Evolutionary conservation across 2,113 vertebrate genomes (phyloP).

Genomic region (Hippopotamus amphibius): DNA sequence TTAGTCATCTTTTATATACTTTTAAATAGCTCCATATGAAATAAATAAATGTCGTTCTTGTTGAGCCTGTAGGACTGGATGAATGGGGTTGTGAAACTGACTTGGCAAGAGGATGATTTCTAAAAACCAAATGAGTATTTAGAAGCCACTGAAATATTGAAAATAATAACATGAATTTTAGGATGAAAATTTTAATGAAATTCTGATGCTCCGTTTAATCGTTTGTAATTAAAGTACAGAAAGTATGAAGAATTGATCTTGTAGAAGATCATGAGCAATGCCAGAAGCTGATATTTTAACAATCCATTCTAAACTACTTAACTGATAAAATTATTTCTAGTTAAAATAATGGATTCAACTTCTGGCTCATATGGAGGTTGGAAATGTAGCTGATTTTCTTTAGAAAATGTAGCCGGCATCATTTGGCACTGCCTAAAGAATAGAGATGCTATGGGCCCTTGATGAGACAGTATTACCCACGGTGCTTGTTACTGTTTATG

Average conservation of each 20-base stretch:
- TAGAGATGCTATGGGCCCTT: background rate
- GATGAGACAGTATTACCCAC: slow-evolving; percentile 43
- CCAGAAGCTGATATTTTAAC: slow-evolving; percentile 59
- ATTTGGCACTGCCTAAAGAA: slow-evolving; percentile 36
- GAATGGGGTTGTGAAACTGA: slow-evolving; percentile 72
- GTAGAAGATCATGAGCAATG: slow-evolving; percentile 63
- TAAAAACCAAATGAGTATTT: slow-evolving; percentile 57
- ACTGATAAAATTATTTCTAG: slow-evolving; percentile 23
- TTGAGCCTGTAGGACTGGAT: slow-evolving; percentile 76
- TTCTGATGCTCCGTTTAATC: slow-evolving; percentile 37
- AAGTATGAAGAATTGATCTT: slow-evolving; percentile 31
- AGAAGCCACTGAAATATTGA: slow-evolving; percentile 61
- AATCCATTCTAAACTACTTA: slow-evolving; percentile 40
- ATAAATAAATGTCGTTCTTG: slow-evolving; percentile 57
- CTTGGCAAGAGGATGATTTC: slow-evolving; percentile 68
- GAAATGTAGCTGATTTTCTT: slow-evolving; percentile 44
- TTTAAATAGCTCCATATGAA: slow-evolving; percentile 45
- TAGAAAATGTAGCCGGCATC: slow-evolving; percentile 40
- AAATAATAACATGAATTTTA: slow-evolving; percentile 58
- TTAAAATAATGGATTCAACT: background rate
- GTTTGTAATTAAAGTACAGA: slow-evolving; percentile 46
- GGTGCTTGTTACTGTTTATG: slow-evolving; percentile 53
- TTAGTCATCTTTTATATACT: slow-evolving; percentile 67
- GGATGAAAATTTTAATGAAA: slow-evolving; percentile 20
- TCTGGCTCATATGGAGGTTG: slow-evolving; percentile 33